These are phyloP conservation scores for Gonioctena quinquepunctata DNA, from an alignment of 1,140 invertebrate species.

Conservation along the genomic window DNA sequence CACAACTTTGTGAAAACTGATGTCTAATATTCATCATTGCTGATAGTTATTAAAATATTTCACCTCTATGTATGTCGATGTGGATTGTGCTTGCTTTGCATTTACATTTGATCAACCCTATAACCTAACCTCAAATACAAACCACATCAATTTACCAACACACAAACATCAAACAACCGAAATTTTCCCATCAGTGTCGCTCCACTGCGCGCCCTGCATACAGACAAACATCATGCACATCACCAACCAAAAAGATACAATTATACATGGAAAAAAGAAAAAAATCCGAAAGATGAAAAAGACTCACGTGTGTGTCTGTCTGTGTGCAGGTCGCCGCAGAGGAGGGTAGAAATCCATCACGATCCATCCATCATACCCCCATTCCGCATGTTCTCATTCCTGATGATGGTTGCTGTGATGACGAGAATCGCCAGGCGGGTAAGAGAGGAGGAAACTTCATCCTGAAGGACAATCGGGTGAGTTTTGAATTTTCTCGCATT, in stretches of 20 bases:
- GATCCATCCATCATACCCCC: background rate
- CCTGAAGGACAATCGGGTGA: background rate
- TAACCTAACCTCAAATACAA: conserved; percentile 7
- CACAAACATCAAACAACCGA: conserved; percentile 16
- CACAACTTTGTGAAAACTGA: too few species aligned
- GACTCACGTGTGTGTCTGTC: conserved; percentile 51
- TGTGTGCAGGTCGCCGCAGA: conserved; percentile 54
- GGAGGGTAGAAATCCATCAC: background rate
- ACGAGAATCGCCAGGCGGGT: background rate
- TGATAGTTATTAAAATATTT: too few species aligned
- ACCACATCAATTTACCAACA: conserved; percentile 8
- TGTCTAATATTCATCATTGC: too few species aligned
- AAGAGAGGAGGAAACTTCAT: background rate
- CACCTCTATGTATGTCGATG: background rate
- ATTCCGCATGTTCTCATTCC: background rate
- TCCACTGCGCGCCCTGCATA: conserved; percentile 51
- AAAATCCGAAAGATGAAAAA: conserved; percentile 25
- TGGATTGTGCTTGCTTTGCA: background rate
- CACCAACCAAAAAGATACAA: conserved; percentile 43
- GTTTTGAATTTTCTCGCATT: too few species aligned
- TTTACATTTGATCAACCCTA: background rate
- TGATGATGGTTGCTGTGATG: background rate
- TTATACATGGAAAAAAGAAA: conserved; percentile 25
- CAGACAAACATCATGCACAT: conserved; percentile 56
- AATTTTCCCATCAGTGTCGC: background rate